Percentiles rank a stretch among this genome's conserved stretches.
Conservation (phyloP, 2,888 invertebrate genomes). For the Eugnorisma glareosa region DNA sequence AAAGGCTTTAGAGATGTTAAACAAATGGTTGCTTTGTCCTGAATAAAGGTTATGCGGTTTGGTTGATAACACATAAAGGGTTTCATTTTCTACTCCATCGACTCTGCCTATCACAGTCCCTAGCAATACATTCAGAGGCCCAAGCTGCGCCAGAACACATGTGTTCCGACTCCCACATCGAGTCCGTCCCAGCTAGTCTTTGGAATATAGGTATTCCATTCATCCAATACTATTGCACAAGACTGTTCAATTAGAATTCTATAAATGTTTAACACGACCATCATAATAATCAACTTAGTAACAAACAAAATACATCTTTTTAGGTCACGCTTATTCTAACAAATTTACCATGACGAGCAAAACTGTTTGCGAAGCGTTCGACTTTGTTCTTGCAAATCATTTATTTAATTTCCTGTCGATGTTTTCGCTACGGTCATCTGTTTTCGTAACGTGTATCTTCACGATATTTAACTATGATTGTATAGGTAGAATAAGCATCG, state of each 20-base stretch:
- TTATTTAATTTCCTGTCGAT: slow-evolving; percentile 57
- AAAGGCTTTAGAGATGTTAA: background rate
- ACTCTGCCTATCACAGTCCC: background rate
- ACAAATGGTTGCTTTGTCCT: too few species aligned
- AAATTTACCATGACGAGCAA: slow-evolving; percentile 33
- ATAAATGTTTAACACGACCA: slow-evolving; percentile 1
- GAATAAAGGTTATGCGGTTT: too few species aligned
- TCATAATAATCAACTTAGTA: too few species aligned
- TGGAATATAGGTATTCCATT: background rate
- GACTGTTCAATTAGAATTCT: background rate
- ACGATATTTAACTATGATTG: slow-evolving; percentile 3
- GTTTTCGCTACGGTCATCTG: slow-evolving; percentile 39
- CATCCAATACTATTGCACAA: background rate
- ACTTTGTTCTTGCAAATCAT: slow-evolving; percentile 54
- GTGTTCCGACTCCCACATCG: background rate
- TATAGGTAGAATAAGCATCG: slow-evolving; percentile 8
- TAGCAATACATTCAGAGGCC: background rate
- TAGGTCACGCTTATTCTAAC: slow-evolving; percentile 45
- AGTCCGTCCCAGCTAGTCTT: background rate
- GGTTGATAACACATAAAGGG: background rate
- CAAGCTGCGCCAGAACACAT: background rate
- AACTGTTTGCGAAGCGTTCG: slow-evolving; percentile 33
- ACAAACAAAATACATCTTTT: slow-evolving; percentile 23
- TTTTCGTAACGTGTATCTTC: slow-evolving; percentile 33
- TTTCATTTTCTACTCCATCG: background rate